Base-by-base conservation (phyloP, 2,113 vertebrate genomes). In the Stegostoma tigrinum region DNA sequence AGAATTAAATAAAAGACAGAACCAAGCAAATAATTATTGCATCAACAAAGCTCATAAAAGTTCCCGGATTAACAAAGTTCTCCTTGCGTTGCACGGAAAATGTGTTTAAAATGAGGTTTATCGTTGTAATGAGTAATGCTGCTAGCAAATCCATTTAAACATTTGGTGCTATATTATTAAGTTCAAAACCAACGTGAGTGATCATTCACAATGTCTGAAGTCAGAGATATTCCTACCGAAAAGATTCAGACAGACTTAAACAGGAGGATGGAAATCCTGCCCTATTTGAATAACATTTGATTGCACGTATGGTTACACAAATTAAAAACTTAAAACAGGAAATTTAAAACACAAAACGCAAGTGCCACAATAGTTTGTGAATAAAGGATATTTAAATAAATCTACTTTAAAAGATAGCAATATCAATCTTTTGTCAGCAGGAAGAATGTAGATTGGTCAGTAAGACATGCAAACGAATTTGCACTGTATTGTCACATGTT, bases 41-140 rank as follows among this genome's bases (percentile, higher is more conserved):
- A 0, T 3, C 55, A 83, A 52, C 27, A 30, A 68, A 95, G 78
- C 42, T 78, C n/a, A 3, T 27, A 96, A 98, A 89, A 87, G 48
- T 23, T 24, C 27, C 8, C 24, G 15, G 12, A 12, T 10, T 61
- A 61, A 90, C 87, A 61, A 30, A 23, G 52, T 17, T 27, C 5
- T 27, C 34, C 27, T 14, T 27, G 86, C 10, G 2, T 45, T 34
- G 48, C 80, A 83, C 42, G n/a, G 2, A 38, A 15, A 3, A 6
- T 5, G 38, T 83, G 80, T 6, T 42, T 19, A 38, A 38, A 83
- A 38, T 83, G 78, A 83, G 38, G 42, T 42, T 83, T 83, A 80
- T 80, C 30, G n/a, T 78, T 17, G 21, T 42, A 45, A 83, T 21
- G 17, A 83, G n/a, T 21, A 17, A 42, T 42, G 5, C 3, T 83